Evolutionary conservation across 2,113 vertebrate genomes (phyloP), one percentile per base, ranked within the genome.

Genomic region (Sylvietta virens): DNA sequence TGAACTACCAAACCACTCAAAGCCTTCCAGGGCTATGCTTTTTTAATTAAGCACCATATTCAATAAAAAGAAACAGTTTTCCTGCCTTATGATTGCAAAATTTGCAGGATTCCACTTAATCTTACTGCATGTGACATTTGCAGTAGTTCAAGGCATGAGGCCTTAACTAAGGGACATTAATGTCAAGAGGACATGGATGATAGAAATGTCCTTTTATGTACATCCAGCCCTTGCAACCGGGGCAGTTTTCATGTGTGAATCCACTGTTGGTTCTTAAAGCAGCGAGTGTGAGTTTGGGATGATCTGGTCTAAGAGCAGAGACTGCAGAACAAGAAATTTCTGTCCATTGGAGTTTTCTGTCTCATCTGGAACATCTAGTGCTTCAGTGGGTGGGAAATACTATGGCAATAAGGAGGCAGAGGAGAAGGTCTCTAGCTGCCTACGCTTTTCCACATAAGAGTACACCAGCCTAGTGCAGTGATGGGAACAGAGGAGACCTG

Each of bases 311-410:
- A 82, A 80, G 65, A 94, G 65, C 23, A 94, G 82, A 92, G 31
- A 37, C 15, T 56, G 53, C 62, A 89, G 51, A 94, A 87, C 37
- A 81, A 67, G 57, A 82, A 76, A 89, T 82, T 81, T 83, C 73
- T 79, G 11, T 57, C 77, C 70, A 50, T 18, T 0, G 0, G 60
- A 74, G 57, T 58, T 79, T 86, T 95, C 33, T 66, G 31, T 65
- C 73, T 86, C 64, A 24, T 71, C 65, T 94, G 90, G 86, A 95
- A 92, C 82, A 92, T 73, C 26, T 42, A 73, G 76, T 88, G 35
- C 74, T 79, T 81, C 23, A 21, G 54, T 35, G 51, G 3, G 3
- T 57, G 23, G n/a, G 45, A 47, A 88, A 54, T 47, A 26, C 54
- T 70, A 11, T 65, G 54, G 33, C 76, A 88, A 51, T 83, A 58